A percentile compares a stretch with the other conserved stretches of the same genome.
Conservation (phyloP, 2,113 vertebrate genomes). For the Dascyllus trimaculatus region DNA sequence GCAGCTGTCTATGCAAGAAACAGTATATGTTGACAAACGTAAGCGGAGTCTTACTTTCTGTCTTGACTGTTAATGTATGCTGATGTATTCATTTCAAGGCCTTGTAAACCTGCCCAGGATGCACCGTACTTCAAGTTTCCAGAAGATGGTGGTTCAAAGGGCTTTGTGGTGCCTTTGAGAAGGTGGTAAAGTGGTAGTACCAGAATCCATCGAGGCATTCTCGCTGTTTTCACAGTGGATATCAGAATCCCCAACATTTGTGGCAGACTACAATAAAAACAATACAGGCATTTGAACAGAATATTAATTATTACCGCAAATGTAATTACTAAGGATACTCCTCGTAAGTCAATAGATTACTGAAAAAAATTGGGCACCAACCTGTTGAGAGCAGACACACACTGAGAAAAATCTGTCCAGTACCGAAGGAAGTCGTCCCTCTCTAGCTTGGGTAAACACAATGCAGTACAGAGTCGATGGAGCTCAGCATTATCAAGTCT, state of each 20-base stretch:
- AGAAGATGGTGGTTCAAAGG: slow-evolving; percentile 54
- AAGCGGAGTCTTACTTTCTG: slow-evolving; percentile 47
- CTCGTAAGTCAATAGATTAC: too few species aligned
- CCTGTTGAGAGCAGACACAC: slow-evolving; percentile 65
- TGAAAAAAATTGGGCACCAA: slow-evolving; percentile 23
- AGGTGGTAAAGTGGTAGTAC: slow-evolving; percentile 83
- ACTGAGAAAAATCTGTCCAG: slow-evolving; percentile 71
- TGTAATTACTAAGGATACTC: too few species aligned
- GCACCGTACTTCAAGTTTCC: neutral
- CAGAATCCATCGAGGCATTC: slow-evolving; percentile 74
- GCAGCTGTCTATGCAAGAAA: too few species aligned
- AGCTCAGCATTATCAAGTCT: slow-evolving; percentile 29
- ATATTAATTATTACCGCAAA: neutral
- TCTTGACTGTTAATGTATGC: neutral
- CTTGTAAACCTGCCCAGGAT: slow-evolving; percentile 87
- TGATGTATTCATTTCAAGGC: rapidly evolving
- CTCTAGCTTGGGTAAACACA: slow-evolving; percentile 73
- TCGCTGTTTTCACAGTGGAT: neutral
- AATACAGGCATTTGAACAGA: neutral
- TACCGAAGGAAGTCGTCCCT: slow-evolving; percentile 69
- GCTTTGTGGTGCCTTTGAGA: slow-evolving; percentile 62
- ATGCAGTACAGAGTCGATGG: slow-evolving; percentile 61
- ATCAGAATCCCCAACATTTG: slow-evolving; percentile 50
- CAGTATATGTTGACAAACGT: neutral
- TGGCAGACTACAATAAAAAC: slow-evolving; percentile 64